Conservation (phyloP, 2,797 vertebrate genomes). For the Lerista edwardsae region DNA sequence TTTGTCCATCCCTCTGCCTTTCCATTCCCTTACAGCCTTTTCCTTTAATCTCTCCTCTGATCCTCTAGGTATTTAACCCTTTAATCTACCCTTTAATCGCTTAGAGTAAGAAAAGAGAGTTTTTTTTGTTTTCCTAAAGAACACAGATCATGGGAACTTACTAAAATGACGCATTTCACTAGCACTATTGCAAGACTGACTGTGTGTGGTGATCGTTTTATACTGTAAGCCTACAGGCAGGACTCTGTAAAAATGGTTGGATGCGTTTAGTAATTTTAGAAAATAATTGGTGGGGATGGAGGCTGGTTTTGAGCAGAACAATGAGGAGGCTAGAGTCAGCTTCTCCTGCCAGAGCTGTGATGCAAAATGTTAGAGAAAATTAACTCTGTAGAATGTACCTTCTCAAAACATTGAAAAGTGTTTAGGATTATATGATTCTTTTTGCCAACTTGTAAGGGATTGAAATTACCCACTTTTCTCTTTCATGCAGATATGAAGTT, state of each 20-base stretch:
- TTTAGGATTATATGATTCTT: neutral
- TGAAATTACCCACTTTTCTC: conserved; percentile 52
- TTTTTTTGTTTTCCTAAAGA: neutral
- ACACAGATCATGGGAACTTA: neutral
- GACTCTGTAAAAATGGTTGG: neutral
- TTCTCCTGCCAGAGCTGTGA: neutral
- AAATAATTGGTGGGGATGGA: neutral
- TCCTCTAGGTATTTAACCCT: neutral
- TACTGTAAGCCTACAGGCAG: neutral
- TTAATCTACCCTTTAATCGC: neutral
- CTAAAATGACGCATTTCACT: neutral
- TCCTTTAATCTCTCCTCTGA: neutral
- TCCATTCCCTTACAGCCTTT: neutral
- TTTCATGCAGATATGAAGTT: conserved; percentile 87
- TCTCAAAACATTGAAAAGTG: neutral
- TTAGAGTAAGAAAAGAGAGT: neutral
- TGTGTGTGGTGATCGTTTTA: neutral
- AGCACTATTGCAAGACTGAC: neutral
- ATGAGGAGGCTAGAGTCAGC: neutral
- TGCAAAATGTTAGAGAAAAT: neutral
- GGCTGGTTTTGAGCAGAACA: neutral
- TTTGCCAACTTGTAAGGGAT: neutral
- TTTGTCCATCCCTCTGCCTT: neutral
- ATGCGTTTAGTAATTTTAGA: neutral
- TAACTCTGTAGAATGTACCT: neutral